Conservation (phyloP, 1,140 invertebrate species). For the Trichomalopsis sarcophagae region DNA sequence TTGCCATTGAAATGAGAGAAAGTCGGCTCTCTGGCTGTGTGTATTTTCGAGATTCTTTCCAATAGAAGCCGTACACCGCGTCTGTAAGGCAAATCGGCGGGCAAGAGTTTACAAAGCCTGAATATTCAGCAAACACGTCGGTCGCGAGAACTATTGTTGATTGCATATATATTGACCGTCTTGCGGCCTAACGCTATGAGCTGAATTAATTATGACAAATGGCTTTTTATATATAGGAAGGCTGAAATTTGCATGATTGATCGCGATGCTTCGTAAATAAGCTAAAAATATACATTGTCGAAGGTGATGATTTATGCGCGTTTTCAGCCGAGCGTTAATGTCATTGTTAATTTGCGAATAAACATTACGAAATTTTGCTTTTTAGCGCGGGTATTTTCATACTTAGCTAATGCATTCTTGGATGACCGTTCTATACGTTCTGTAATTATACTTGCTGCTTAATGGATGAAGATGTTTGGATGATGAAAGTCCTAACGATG, state of each 20-base stretch:
- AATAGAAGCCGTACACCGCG: not conserved
- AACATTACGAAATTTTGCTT: not conserved
- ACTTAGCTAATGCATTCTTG: too few species aligned
- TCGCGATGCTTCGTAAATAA: constrained; percentile 11
- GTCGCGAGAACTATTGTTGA: not conserved
- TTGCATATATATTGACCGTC: constrained; percentile 1
- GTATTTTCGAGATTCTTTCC: not conserved
- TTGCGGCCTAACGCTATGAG: not conserved
- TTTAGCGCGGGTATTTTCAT: not conserved
- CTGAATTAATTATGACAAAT: constrained; percentile 43
- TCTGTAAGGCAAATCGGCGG: not conserved
- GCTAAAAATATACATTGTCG: not conserved
- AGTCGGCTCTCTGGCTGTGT: not conserved
- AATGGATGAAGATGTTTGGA: too few species aligned
- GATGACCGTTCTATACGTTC: too few species aligned
- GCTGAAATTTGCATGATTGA: constrained; percentile 23
- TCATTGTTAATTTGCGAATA: not conserved
- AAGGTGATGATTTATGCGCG: constrained; percentile 5
- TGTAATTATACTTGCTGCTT: too few species aligned
- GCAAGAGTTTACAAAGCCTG: not conserved
- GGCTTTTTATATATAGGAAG: not conserved
- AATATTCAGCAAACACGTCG: constrained; percentile 1
- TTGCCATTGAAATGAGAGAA: constrained; percentile 17
- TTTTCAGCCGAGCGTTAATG: not conserved
- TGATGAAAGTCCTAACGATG: not conserved